Conservation (phyloP, 2,888 invertebrate genomes). For the Omphaloscelis lunosa region DNA sequence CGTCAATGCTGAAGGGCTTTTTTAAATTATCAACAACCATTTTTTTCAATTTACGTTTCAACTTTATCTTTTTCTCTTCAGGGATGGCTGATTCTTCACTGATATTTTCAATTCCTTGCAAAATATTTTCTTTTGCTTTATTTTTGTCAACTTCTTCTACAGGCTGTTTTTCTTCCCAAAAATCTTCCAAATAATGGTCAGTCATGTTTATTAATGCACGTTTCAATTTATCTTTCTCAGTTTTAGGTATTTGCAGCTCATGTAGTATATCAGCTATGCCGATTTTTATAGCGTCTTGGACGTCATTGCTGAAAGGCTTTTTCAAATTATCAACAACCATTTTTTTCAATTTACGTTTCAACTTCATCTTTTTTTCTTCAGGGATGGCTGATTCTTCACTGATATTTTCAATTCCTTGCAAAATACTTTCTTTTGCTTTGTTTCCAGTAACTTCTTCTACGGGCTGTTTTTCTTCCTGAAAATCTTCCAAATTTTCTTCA, state of each 20-base stretch:
- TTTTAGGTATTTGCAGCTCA: slow-evolving; percentile 22
- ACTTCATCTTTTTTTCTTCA: background rate
- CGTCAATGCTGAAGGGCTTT: no score
- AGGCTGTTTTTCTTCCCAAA: background rate
- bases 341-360: slow-evolving; percentile 3
- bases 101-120: background rate
- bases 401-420: background rate
- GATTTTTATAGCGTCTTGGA: background rate
- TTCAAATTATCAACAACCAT: background rate
- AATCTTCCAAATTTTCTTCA: background rate
- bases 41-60: background rate
- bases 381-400: background rate
- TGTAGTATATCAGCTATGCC: slow-evolving; percentile 53
- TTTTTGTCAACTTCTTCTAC: background rate
- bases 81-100: background rate
- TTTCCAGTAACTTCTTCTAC: no score
- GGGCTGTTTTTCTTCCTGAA: no score
- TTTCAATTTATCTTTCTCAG: slow-evolving; percentile 46
- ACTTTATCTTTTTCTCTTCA: background rate
- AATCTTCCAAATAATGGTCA: background rate
- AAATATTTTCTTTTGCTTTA: background rate
- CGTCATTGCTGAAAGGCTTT: background rate
- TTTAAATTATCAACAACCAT: no score
- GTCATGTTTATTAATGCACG: slow-evolving; percentile 32
- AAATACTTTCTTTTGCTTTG: background rate